phyloP scores from a whole-genome alignment of 2,888 invertebrate genomes.

The Ichneumoninae sp. region DNA sequence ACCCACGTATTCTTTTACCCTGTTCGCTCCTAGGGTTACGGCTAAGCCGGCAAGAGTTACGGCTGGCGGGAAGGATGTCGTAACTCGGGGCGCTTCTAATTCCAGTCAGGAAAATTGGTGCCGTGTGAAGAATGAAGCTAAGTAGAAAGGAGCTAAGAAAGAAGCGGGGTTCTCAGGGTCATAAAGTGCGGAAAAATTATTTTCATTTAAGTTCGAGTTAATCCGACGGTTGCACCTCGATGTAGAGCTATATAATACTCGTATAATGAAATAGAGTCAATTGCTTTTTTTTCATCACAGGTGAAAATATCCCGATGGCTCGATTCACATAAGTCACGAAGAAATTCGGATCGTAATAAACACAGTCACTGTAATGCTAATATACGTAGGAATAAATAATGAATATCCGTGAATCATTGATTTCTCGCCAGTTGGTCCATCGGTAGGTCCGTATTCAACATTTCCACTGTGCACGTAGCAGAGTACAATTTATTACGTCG shows the following conservation, averaged over 20 bases:
- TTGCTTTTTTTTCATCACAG: neutral
- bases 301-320: neutral
- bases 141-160: neutral
- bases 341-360: neutral
- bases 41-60: constrained; percentile 13
- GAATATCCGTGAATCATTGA: neutral
- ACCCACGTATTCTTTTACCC: constrained; percentile 11
- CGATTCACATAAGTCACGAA: neutral
- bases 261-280: neutral
- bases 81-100: constrained; percentile 34
- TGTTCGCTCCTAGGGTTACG: constrained; percentile 22
- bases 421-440: neutral
- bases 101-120: constrained; percentile 23
- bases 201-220: constrained; percentile 26
- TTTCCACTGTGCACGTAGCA: neutral
- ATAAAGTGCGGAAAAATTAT: constrained; percentile 11
- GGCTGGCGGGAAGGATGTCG: constrained; percentile 8
- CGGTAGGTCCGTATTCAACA: neutral
- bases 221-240: constrained; percentile 13
- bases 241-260: neutral
- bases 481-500: neutral
- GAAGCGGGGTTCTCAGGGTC: neutral
- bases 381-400: neutral
- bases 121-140: constrained; percentile 10
- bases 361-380: neutral